Evolutionary conservation across 2,888 invertebrate genomes (phyloP), one percentile per base, ranked within the genome.

Genomic region (Cryptocheilus praepositus): DNA sequence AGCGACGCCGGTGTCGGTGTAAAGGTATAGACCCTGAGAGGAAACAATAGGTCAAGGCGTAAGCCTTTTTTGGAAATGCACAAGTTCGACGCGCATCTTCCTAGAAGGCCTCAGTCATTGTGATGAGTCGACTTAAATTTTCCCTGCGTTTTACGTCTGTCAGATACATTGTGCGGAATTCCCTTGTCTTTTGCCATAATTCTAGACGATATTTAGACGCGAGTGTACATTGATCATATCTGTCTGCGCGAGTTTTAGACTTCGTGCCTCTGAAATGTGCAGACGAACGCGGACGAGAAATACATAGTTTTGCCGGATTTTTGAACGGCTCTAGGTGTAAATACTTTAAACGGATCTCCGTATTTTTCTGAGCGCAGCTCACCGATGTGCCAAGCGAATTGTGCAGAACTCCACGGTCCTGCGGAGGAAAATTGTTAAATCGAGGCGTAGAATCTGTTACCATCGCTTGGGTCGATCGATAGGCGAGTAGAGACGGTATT

Each of bases 1-100:
- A 73, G 75, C 15, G 83, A 85, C 44, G 77, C 59, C 13, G 82
- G 83, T 5, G 70, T 87, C 3, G 84, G 86, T 18, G 83, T 87
- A 3, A 77, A 77, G 52, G 86, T 86, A 11, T 86, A 73, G 80
- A 7, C 19, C 1, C 7, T 11, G 19, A 15, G 49, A 49, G 16
- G 18, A 11, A 11, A 16, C 16, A 49, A 18, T 49, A 49, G 49
- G 49, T 19, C 49, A 49, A 19, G 18, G 19, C n/a, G n/a, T 18
- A 18, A 49, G 19, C 49, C 49, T 49, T 18, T 16, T 49, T 18
- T 18, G 8, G 1, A 49, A 49, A 19, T 19, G 19, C 18, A 49
- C 16, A 15, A 4, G 49, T 49, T 49, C 8, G 19, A 16, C 19
- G 8, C 49, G 49, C 19, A 16, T 5, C 13, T 49, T 18, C 19